These are phyloP conservation scores for Zaprionus kolodkinae DNA, from an alignment of 1,140 invertebrate genomes.

Conservation along the genomic window DNA sequence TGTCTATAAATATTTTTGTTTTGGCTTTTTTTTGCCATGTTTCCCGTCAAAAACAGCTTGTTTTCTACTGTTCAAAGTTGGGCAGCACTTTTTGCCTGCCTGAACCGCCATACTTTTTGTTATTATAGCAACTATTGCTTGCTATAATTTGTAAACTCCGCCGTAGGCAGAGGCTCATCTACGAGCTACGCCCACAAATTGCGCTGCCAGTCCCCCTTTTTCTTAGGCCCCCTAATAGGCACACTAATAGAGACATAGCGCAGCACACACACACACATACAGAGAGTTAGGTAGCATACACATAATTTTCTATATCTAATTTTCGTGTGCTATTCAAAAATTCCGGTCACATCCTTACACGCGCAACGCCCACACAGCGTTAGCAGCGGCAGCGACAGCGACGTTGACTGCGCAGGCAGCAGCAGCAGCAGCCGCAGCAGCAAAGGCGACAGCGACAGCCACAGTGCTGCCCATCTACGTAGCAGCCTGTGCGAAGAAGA, in stretches of 20 bases:
- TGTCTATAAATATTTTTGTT: neutral
- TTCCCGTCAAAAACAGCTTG: no score
- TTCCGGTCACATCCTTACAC: constrained; percentile 79
- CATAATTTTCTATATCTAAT: constrained; percentile 75
- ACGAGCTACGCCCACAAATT: constrained; percentile 46
- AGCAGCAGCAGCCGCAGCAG: constrained; percentile 25
- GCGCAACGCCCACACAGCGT: constrained; percentile 72
- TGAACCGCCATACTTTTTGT: neutral
- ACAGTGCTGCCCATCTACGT: constrained; percentile 10
- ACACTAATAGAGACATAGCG: constrained; percentile 67
- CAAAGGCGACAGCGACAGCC: constrained; percentile 15
- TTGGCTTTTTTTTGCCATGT: no score
- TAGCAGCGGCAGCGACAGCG: constrained; percentile 9
- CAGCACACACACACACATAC: constrained; percentile 12
- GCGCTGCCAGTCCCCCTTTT: constrained; percentile 5
- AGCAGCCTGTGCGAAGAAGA: constrained; percentile 28
- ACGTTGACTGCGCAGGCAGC: constrained; percentile 39
- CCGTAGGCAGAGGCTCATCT: neutral
- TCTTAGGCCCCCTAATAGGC: constrained; percentile 1
- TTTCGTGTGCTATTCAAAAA: constrained; percentile 76
- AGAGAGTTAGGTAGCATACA: constrained; percentile 27
- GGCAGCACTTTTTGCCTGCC: no score
- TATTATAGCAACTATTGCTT: constrained; percentile 15
- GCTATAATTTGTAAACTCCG: neutral
- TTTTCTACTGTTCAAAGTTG: no score